These are phyloP conservation scores for Dendropsophus ebraccatus DNA, from an alignment of 2,113 vertebrate genomes.

Conservation along the genomic window DNA sequence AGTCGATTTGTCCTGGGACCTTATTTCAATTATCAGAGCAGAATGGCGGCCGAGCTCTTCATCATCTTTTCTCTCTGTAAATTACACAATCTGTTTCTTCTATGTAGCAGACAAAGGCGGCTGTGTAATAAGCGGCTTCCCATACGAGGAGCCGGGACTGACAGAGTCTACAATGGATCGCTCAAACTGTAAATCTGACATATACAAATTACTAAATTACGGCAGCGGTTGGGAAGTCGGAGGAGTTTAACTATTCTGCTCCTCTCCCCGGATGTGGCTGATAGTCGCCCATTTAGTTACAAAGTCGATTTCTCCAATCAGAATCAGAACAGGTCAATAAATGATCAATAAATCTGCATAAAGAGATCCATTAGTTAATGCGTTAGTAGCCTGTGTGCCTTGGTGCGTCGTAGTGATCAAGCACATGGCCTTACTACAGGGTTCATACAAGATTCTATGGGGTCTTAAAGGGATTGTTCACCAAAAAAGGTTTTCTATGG, in stretches of 20 bases:
- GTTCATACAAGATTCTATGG: no score
- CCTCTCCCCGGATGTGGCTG: neutral
- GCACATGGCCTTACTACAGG: no score
- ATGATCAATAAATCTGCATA: neutral
- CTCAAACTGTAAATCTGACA: constrained; percentile 21
- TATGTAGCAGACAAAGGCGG: constrained; percentile 31
- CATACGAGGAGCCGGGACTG: constrained; percentile 5
- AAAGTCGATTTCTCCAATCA: neutral
- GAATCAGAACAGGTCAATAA: constrained; percentile 1
- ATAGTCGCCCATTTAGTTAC: neutral
- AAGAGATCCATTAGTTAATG: neutral
- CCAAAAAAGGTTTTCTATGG: no score
- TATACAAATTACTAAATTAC: constrained; percentile 39
- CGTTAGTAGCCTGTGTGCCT: no score
- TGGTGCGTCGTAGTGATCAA: no score
- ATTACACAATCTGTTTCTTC: constrained; percentile 49
- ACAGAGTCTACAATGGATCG: constrained; percentile 26
- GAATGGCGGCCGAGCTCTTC: constrained; percentile 34
- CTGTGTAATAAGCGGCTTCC: constrained; percentile 33
- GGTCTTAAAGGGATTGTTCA: no score
- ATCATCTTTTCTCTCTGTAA: constrained; percentile 40
- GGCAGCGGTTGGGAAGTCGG: neutral
- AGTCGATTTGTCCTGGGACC: constrained; percentile 46
- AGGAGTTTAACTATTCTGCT: constrained; percentile 3
- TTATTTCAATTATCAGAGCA: constrained; percentile 46